phyloP scores from a whole-genome alignment of 2,797 vertebrate species.

The Clarias pachynema region DNA sequence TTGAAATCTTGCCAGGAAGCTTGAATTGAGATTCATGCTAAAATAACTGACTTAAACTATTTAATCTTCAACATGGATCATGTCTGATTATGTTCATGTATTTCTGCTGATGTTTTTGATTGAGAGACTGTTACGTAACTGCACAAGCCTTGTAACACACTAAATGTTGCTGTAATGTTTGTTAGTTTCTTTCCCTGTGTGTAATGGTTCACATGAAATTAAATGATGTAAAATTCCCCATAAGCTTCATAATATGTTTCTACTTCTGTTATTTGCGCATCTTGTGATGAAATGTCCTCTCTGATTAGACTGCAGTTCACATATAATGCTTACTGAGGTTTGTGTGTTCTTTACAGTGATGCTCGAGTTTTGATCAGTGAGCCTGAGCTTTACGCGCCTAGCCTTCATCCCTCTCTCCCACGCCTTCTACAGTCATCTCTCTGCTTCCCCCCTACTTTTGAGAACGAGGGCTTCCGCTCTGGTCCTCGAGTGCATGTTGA shows the following conservation, averaged over 20 bases:
- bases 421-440: slow-evolving; percentile 11
- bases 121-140: neutral
- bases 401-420: slow-evolving; percentile 7
- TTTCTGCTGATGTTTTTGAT: neutral
- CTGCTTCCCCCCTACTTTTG: slow-evolving; percentile 20
- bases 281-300: neutral
- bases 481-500: slow-evolving; percentile 57
- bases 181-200: neutral
- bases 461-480: slow-evolving; percentile 41
- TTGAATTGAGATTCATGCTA: too few relatives aligned
- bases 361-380: slow-evolving; percentile 49
- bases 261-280: neutral
- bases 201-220: too few relatives aligned
- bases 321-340: neutral
- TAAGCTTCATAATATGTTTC: neutral
- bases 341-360: slow-evolving; percentile 41
- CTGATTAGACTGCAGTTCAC: neutral
- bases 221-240: neutral
- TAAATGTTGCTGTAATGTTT: neutral
- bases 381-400: slow-evolving; percentile 37
- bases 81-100: neutral
- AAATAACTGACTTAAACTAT: neutral
- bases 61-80: neutral
- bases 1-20: too few relatives aligned
- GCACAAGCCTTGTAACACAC: neutral